A percentile compares a stretch with the other conserved stretches of the same genome.
Evolutionary conservation across 1,140 invertebrate species (phyloP).

Genomic region (Drosophila murphyi): DNA sequence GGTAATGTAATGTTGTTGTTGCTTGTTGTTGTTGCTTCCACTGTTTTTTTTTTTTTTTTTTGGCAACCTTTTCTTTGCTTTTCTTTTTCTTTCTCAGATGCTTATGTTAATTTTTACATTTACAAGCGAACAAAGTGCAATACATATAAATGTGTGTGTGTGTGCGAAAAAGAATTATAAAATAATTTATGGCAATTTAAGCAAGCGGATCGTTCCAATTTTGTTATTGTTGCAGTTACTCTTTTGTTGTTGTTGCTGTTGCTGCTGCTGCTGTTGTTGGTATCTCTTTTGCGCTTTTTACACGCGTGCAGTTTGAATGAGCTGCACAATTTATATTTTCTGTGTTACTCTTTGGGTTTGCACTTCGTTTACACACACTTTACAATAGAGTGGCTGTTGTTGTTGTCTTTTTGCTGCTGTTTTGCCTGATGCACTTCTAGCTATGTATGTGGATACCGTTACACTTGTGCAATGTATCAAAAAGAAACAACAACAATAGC

Average conservation of each 20-base stretch:
- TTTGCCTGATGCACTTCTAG: slow-evolving; percentile 62
- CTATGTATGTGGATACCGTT: slow-evolving; percentile 66
- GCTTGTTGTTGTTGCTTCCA: slow-evolving; percentile 33
- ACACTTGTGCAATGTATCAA: slow-evolving; percentile 78
- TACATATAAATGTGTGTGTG: slow-evolving; percentile 19
- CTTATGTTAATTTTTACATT: slow-evolving; percentile 57
- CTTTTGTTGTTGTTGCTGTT: slow-evolving; percentile 41
- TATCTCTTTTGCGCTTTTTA: slow-evolving; percentile 37
- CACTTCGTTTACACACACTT: slow-evolving; percentile 58
- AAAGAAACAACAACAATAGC: slow-evolving; percentile 55
- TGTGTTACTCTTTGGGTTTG: slow-evolving; percentile 44
- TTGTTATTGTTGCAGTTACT: slow-evolving; percentile 34
- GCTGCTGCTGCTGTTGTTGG: slow-evolving; percentile 34
- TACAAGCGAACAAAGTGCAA: slow-evolving; percentile 26
- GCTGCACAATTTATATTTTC: slow-evolving; percentile 58
- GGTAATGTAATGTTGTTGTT: slow-evolving; percentile 10
- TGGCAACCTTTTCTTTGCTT: slow-evolving; percentile 47
- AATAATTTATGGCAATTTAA: slow-evolving; percentile 76
- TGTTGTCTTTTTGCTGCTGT: slow-evolving; percentile 32
- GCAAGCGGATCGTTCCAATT: slow-evolving; percentile 42
- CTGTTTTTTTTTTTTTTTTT: slow-evolving; percentile 28
- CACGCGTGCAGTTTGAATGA: slow-evolving; percentile 71
- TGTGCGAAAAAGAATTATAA: slow-evolving; percentile 59
- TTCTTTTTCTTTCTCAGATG: slow-evolving; percentile 38
- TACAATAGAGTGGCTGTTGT: slow-evolving; percentile 39